A percentile compares a stretch with the other conserved stretches of the same genome.
Evolutionary conservation across 2,113 vertebrate genomes (phyloP).

Genomic region (Sinocyclocheilus grahami): DNA sequence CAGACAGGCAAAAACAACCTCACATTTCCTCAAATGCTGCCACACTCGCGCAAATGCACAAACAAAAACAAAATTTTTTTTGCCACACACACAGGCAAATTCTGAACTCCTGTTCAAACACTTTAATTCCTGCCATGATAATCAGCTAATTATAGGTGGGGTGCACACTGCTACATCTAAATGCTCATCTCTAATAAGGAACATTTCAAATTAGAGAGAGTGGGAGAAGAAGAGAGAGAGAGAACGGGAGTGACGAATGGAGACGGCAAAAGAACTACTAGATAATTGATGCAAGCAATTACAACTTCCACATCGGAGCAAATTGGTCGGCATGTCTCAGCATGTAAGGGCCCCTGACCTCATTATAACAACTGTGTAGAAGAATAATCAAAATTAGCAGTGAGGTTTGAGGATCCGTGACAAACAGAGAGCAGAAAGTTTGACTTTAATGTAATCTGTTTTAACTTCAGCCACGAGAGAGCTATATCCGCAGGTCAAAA

Average conservation of each 20-base stretch:
- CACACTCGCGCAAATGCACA: background rate
- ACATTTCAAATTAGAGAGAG: slow-evolving; percentile 72
- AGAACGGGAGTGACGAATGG: slow-evolving; percentile 53
- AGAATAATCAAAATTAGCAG: slow-evolving; percentile 75
- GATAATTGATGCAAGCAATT: slow-evolving; percentile 80
- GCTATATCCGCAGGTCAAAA: background rate
- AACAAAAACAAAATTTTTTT: background rate
- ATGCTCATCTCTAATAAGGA: slow-evolving; percentile 74
- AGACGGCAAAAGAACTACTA: slow-evolving; percentile 33
- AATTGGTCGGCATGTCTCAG: slow-evolving; percentile 77
- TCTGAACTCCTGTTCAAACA: slow-evolving; percentile 1
- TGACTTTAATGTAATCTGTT: slow-evolving; percentile 25
- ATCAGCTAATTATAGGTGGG: slow-evolving; percentile 78
- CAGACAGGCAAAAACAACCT: background rate
- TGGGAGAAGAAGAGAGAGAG: slow-evolving; percentile 15
- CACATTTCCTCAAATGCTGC: background rate
- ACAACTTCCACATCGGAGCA: slow-evolving; percentile 75
- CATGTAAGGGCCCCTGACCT: slow-evolving; percentile 74
- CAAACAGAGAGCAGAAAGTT: slow-evolving; percentile 9
- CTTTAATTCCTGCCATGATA: slow-evolving; percentile 59
- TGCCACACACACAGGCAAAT: background rate
- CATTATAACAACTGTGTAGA: slow-evolving; percentile 74
- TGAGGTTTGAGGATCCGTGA: slow-evolving; percentile 37
- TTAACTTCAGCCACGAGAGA: slow-evolving; percentile 17
- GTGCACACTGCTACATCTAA: slow-evolving; percentile 70